Evolutionary conservation across 2,888 invertebrate species (phyloP), one percentile per base, ranked within the genome.

Genomic region (Drosophila affinis): DNA sequence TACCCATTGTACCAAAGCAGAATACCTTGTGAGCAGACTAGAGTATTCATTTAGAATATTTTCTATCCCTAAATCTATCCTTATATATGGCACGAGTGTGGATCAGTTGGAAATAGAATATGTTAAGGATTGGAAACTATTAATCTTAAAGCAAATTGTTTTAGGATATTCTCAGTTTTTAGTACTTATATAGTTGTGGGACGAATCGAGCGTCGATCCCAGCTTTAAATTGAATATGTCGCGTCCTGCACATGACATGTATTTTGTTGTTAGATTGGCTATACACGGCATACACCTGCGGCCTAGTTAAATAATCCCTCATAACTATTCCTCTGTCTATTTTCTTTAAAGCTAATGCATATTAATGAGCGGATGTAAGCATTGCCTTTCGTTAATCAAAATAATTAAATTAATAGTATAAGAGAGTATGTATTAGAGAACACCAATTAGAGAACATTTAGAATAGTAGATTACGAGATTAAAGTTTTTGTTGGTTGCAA

Each of bases 371-470:
- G 39, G 39, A 39, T 39, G n/a, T n/a, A 7, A 39, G 39, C 39
- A n/a, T 14, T 39, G 39, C 39, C 39, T 65, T 67, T 57, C 39
- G 56, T 47, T 77, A 64, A 76, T 78, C 55, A 70, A 64, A 21
- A 47, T 9, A 27, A 27, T 27, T 27, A 9, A 48, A 61, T 56
- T 58, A 63, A 68, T n/a, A 39, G 27, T 34, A 18, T 55, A 3
- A 44, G 9, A 52, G 14, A 24, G n/a, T 21, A 21, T 21, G 21
- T 21, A 67, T 55, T 49, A 34, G 51, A 34, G 45, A 68, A 81
- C 82, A 81, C 75, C 78, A 80, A 78, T 79, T 79, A 27, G 62
- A 63, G 54, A 71, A 81, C 79, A 81, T 74, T 76, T 62, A 62
- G 62, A 62, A 64, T 17, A 47, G 46, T 47, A 10, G 57, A 48